Percentiles rank a stretch among this genome's conserved stretches.
These are phyloP conservation scores for Lasioglossum zephyrum DNA, from an alignment of 2,888 invertebrate species.

Conservation along the genomic window DNA sequence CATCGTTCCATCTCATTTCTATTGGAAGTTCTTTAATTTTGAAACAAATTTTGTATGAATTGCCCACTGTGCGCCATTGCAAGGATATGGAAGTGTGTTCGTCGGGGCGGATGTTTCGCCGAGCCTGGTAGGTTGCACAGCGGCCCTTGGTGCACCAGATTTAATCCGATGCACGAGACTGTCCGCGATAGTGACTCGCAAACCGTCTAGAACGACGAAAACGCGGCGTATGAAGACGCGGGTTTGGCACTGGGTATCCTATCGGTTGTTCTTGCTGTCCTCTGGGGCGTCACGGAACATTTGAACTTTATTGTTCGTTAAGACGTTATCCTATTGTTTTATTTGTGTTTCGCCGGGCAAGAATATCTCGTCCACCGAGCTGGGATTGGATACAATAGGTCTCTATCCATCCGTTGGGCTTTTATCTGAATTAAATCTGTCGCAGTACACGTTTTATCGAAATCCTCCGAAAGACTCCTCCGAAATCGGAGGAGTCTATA, in stretches of 20 bases:
- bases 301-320: not conserved
- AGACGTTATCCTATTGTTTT: not conserved
- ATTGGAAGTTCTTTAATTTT: too few relatives aligned
- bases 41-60: too few relatives aligned
- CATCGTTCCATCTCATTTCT: too few relatives aligned
- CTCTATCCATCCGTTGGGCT: not conserved
- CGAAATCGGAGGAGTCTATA: too few relatives aligned
- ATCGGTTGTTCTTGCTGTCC: not conserved
- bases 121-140: not conserved
- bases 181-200: not conserved
- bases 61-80: too few relatives aligned
- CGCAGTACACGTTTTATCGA: too few relatives aligned
- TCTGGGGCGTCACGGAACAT: not conserved
- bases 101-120: not conserved
- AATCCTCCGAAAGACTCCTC: too few relatives aligned
- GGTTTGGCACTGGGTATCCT: not conserved
- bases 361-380: not conserved
- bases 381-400: not conserved
- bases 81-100: not conserved
- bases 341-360: not conserved
- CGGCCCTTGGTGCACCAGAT: not conserved
- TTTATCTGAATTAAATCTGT: not conserved
- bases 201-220: not conserved
- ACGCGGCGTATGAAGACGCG: not conserved
- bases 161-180: not conserved